Evolutionary conservation across 2,113 vertebrate genomes (phyloP).

Genomic region (Climacteris rufus): DNA sequence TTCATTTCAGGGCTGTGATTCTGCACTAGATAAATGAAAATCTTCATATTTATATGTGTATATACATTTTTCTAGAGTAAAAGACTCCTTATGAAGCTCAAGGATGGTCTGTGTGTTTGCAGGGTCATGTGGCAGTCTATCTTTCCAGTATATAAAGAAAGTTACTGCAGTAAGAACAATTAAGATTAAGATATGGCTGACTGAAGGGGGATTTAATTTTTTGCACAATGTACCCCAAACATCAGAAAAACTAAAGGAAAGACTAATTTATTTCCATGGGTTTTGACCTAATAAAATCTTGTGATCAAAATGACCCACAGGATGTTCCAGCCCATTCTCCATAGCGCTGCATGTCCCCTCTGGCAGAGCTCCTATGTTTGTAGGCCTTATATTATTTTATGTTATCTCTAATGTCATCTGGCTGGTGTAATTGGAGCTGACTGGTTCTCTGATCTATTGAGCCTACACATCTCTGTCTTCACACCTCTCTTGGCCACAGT

Average conservation of each 20-base stretch:
- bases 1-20: neutral
- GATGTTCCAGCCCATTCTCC: neutral
- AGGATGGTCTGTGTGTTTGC: neutral
- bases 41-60: neutral
- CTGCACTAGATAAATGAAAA: neutral
- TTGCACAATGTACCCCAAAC: neutral
- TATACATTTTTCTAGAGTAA: neutral
- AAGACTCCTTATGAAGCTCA: neutral
- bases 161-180: neutral
- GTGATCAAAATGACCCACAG: neutral
- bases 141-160: neutral
- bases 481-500: slow-evolving; percentile 34
- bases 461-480: neutral
- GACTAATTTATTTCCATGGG: neutral
- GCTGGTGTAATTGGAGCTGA: slow-evolving; percentile 6
- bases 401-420: slow-evolving; percentile 25
- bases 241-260: neutral
- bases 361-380: neutral
- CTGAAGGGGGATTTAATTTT: neutral
- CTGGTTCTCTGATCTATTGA: slow-evolving; percentile 23
- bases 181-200: neutral
- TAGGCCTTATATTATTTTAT: neutral
- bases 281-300: neutral
- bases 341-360: neutral
- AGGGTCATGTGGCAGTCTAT: neutral